phyloP scores from a whole-genome alignment of 2,888 invertebrate genomes.

The Kuschelorhynchus macadamiae region DNA sequence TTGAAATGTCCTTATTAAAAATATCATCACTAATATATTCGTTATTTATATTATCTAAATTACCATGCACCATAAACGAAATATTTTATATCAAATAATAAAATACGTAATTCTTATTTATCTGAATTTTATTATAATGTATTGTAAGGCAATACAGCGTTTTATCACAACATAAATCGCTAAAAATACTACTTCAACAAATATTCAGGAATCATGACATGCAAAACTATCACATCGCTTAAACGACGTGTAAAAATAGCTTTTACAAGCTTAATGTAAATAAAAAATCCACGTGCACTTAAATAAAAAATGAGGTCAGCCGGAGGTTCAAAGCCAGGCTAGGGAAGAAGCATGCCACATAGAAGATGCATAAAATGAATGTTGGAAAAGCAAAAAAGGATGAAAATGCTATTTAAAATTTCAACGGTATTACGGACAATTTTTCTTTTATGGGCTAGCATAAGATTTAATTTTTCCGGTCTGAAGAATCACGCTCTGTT shows the following conservation, averaged over 20 bases:
- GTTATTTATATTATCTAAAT: no score
- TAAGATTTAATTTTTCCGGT: background rate
- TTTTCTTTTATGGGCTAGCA: background rate
- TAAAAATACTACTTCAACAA: no score
- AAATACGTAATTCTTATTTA: no score
- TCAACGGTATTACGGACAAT: constrained; percentile 10
- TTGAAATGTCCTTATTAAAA: no score
- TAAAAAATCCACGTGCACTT: constrained; percentile 19
- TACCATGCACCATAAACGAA: no score
- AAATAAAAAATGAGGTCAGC: constrained; percentile 23
- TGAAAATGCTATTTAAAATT: constrained; percentile 9
- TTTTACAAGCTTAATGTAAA: constrained; percentile 3
- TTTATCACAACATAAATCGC: no score
- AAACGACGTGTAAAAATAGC: background rate
- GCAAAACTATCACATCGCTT: background rate
- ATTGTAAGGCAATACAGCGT: no score
- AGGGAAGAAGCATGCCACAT: constrained; percentile 16
- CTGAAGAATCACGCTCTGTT: no score
- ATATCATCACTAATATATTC: no score
- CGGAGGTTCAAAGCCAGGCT: constrained; percentile 20
- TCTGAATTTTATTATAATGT: no score
- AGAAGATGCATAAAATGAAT: constrained; percentile 12
- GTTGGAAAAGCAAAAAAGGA: constrained; percentile 5
- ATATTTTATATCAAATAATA: no score
- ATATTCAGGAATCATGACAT: background rate